Base-by-base conservation (phyloP, 2,113 vertebrate species). In the Bombycilla garrulus region DNA sequence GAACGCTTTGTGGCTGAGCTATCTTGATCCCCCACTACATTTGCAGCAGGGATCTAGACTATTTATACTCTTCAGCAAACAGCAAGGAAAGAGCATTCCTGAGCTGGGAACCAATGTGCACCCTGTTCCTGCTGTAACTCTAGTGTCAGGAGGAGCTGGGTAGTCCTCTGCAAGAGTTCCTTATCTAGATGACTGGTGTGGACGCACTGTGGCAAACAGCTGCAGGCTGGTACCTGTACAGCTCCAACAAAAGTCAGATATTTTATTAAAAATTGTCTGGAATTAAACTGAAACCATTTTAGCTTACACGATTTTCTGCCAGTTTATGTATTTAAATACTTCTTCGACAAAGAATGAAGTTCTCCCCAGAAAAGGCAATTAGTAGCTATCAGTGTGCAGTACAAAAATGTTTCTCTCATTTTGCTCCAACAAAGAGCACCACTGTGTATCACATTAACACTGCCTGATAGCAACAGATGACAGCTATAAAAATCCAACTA, bases 361-460 rank as follows among this genome's bases (percentile, higher is more conserved):
- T 97, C 90, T 95, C 90, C 88, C 78, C 87, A 95, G 93, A 65
- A 94, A 97, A 93, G 90, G 88, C 95, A 98, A 98, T 98, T 98
- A 98, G 95, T 95, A 96, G 97, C 97, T 97, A 97, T 97, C 96
- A 96, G 95, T 96, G 96, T 93, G 95, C 94, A 96, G 96, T 92
- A 96, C 4, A 82, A 93, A 97, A 97, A 97, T 96, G 96, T 94
- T 97, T 98, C 97, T 94, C 95, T 96, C 96, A 94, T 97, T 98
- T 97, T 96, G 80, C 88, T 87, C 88, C 53, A 77, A 86, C 83
- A 94, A 95, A 97, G 96, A 97, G 94, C 97, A 97, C 78, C 74
- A 98, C 97, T 97, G 97, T 94, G 97, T 92, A 90, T 90, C 42
- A 11, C 90, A 97, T 97, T 97, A 97, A 92, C 96, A 96, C 90